Base-by-base conservation (phyloP, 2,797 vertebrate genomes). In the Eidolon dupreanum region DNA sequence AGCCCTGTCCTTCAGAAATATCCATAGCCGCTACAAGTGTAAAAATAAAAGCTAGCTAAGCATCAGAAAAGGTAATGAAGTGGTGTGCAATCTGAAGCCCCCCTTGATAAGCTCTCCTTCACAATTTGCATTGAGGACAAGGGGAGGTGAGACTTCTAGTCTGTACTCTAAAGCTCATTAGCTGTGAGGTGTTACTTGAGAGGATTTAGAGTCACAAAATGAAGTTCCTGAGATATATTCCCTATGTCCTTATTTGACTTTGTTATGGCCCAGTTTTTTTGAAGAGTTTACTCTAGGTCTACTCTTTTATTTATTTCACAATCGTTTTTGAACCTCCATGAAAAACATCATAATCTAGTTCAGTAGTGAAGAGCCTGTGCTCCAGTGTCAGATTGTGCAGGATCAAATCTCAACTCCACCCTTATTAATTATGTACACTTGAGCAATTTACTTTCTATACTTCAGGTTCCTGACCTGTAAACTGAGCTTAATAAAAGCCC, bases 31-130 rank as follows among this genome's bases (percentile, higher is more conserved):
- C 91, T 88, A 90, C 88, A 97, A 94, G 87, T 83, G 91, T 92
- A 85, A 96, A 95, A 90, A 81, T 95, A 95, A 95, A 97, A 96
- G 94, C 94, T 95, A 94, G 96, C 87, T 95, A 95, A 97, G 95
- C 95, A 81, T 92, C 90, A 97, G 93, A 84, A 92, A 95, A 96
- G 88, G 96, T 84, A 95, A n/a, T 11, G 31, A 61, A 75, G 93
- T 49, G 49, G 49, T 5, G 93, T n/a, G 71, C n/a, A 68, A 31
- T 97, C 87, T 74, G 86, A 96, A 97, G 20, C 5, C 15, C 38
- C 9, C 2, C 6, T 65, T 43, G 2, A 12, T 31, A 20, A n/a
- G 24, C 66, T 82, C 38, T 79, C 31, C 12, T 87, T 49, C n/a
- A 36, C 10, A 46, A 55, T 41, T 57, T 82, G 38, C 33, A 46